Percentiles rank a stretch among this genome's conserved stretches.
Conservation (phyloP, 2,888 invertebrate genomes). For the Drosophila dives region DNA sequence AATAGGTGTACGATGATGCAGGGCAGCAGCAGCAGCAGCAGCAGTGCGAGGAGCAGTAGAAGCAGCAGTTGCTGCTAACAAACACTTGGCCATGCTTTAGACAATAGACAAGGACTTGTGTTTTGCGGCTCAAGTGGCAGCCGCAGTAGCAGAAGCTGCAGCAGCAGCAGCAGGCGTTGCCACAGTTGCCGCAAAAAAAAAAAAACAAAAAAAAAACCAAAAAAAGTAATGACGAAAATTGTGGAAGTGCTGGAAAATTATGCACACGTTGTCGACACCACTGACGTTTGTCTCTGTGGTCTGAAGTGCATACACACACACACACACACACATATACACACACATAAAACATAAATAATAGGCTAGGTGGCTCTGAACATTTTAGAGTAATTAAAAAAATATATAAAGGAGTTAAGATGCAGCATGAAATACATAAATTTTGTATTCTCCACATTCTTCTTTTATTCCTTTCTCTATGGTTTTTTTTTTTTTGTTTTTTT, state of each 20-base stretch:
- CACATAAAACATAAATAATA: constrained; percentile 57
- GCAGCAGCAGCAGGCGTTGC: constrained; percentile 21
- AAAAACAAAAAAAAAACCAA: constrained; percentile 42
- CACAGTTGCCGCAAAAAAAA: constrained; percentile 45
- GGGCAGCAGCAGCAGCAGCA: constrained; percentile 29
- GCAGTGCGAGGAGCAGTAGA: not conserved
- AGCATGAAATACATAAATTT: constrained; percentile 55
- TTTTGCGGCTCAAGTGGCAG: constrained; percentile 79
- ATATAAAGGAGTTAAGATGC: constrained; percentile 69
- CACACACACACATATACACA: constrained; percentile 13
- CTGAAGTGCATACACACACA: constrained; percentile 57
- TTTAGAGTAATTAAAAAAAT: constrained; percentile 80
- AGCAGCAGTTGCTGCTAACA: constrained; percentile 61
- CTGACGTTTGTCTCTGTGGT: constrained; percentile 57
- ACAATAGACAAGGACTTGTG: constrained; percentile 79
- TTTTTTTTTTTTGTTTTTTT: constrained; percentile 22
- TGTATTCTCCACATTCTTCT: constrained; percentile 40
- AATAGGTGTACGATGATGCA: constrained; percentile 74
- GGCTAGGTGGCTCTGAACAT: constrained; percentile 72
- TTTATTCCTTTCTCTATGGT: constrained; percentile 6
- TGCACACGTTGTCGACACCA: constrained; percentile 67
- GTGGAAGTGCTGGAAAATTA: constrained; percentile 78
- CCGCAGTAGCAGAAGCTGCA: constrained; percentile 34
- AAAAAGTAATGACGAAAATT: constrained; percentile 77
- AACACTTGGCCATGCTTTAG: constrained; percentile 80